Evolutionary conservation across 2,888 invertebrate genomes (phyloP).

Genomic region (Drosophila vallismaia): DNA sequence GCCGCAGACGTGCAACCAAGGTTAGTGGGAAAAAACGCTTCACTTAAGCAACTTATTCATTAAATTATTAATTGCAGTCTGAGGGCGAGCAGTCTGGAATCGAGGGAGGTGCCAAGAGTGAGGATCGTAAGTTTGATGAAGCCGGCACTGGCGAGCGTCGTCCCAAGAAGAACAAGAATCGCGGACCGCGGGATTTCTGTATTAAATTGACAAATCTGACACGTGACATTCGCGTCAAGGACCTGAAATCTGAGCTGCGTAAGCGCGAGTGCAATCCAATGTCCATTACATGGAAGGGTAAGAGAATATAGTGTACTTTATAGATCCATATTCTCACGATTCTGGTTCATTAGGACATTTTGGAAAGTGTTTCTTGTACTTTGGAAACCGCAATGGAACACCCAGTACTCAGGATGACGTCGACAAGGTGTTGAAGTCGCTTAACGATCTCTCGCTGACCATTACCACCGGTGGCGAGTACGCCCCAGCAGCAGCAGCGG

Average conservation of each 20-base stretch:
- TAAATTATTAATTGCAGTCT: conserved; percentile 61
- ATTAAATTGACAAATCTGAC: conserved; percentile 89
- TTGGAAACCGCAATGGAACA: conserved; percentile 87
- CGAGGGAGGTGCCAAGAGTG: conserved; percentile 80
- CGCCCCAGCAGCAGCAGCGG: conserved; percentile 50
- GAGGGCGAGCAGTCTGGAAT: conserved; percentile 82
- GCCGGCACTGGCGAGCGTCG: conserved; percentile 66
- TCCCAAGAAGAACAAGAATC: conserved; percentile 70
- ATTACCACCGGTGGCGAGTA: conserved; percentile 65
- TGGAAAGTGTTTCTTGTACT: conserved; percentile 90
- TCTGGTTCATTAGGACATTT: conserved; percentile 84
- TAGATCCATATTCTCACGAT: fast-evolving
- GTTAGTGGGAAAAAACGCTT: conserved; percentile 49
- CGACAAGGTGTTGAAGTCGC: conserved; percentile 81
- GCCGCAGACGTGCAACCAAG: conserved; percentile 82
- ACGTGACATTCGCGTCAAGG: conserved; percentile 88
- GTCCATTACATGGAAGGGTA: conserved; percentile 90
- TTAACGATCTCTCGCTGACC: conserved; percentile 82
- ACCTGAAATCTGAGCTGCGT: conserved; percentile 89
- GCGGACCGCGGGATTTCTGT: conserved; percentile 80
- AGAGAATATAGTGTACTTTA: neutral
- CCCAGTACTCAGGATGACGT: conserved; percentile 82
- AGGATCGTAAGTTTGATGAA: conserved; percentile 77
- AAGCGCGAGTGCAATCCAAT: conserved; percentile 91
- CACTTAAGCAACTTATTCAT: neutral